These are phyloP conservation scores for Scelioninae gen. 2 DNA, from an alignment of 2,888 invertebrate genomes.

Conservation along the genomic window DNA sequence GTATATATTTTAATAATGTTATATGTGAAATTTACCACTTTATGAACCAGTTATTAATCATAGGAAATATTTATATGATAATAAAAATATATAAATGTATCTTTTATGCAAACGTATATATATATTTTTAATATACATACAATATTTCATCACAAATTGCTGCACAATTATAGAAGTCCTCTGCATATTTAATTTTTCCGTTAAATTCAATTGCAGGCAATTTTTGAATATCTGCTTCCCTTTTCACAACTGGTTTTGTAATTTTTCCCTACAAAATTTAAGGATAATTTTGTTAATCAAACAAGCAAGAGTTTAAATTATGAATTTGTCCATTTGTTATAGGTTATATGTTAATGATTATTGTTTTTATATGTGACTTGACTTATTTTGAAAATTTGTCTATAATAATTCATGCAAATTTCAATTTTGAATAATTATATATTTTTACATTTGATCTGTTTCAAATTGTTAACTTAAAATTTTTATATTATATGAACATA, in stretches of 20 bases:
- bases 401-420: background rate
- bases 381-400: background rate
- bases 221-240: slow-evolving; percentile 57
- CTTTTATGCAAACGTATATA: too few species aligned
- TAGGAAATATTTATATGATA: too few species aligned
- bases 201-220: slow-evolving; percentile 66
- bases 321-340: too few species aligned
- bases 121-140: slow-evolving; percentile 62
- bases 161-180: slow-evolving; percentile 69
- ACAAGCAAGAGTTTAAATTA: too few species aligned
- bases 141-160: slow-evolving; percentile 69
- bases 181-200: slow-evolving; percentile 67
- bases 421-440: background rate
- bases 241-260: slow-evolving; percentile 42
- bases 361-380: too few species aligned
- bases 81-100: too few species aligned
- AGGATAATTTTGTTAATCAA: too few species aligned
- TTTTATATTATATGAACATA: background rate
- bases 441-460: background rate
- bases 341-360: too few species aligned
- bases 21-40: too few species aligned
- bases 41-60: too few species aligned
- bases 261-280: slow-evolving; percentile 24
- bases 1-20: too few species aligned
- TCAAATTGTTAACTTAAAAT: slow-evolving; percentile 2